Evolutionary conservation across 2,797 vertebrate genomes (phyloP), one percentile per base, ranked within the genome.

Genomic region (Pristis pectinata): DNA sequence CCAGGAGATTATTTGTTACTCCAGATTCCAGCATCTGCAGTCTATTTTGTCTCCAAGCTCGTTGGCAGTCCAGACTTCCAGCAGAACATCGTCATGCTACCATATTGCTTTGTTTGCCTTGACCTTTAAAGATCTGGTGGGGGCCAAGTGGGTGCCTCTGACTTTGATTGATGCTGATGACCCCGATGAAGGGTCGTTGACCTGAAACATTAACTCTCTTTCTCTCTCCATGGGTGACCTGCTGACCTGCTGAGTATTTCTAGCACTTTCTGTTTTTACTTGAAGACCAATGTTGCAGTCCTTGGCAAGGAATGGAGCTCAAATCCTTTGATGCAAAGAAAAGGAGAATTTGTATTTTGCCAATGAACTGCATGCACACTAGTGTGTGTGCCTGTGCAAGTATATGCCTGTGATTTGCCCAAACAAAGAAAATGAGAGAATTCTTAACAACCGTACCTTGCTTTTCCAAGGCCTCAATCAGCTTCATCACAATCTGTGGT

Each of bases 401-500:
- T 13, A 44, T 72, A 30, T 34, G 24, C 11, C 92, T 74, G 67
- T 37, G n/a, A 74, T 76, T 49, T 94, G 70, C 13, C 49, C 27
- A 10, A 17, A 53, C 24, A 74, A 30, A 7, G 0, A 44, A 76
- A 94, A 70, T 49, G 27, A 67, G 44, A 94, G 70, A 76, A 76
- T 74, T 74, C 13, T 0, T 11, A 79, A 53, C 13, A 11, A 74
- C 27, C 95, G 19, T 96, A 98, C 97, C 97, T 83, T 96, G 96
- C 95, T 97, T 97, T 96, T 98, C 97, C 74, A 97, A 95, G 0
- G 97, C 97, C 93, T 98, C 97, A 0, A 96, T 96, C 95, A 98
- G 96, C 95, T 96, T 97, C 95, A 96, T 95, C 87, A 98, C 96
- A 0, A 97, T 97, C 0, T 95, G 95, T 27, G 97, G 96, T 0